Evolutionary conservation across 2,113 vertebrate genomes (phyloP).

Genomic region (Hemicordylus capensis): DNA sequence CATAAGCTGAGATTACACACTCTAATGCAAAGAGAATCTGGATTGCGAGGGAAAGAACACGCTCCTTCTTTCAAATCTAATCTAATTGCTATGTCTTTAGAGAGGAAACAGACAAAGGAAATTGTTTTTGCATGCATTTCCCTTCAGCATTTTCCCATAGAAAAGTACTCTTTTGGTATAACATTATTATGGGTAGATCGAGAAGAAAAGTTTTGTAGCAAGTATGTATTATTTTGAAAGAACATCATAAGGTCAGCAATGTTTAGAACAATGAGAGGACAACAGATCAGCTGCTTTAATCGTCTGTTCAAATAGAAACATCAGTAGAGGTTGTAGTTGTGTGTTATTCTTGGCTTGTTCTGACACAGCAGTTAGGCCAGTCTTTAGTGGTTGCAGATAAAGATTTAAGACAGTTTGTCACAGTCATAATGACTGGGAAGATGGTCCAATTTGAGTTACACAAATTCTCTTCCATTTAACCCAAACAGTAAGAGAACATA

Average conservation of each 20-base stretch:
- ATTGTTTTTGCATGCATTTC: conserved; percentile 4
- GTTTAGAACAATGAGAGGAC: not conserved
- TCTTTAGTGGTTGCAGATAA: not conserved
- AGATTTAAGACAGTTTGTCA: not conserved
- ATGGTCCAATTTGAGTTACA: not conserved
- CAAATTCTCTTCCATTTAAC: not conserved
- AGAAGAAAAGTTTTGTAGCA: not conserved
- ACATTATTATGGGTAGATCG: not conserved
- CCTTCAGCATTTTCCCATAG: not conserved
- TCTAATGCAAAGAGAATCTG: not conserved
- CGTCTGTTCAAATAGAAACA: not conserved
- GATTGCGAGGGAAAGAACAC: not conserved
- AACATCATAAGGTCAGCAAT: not conserved
- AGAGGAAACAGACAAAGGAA: not conserved
- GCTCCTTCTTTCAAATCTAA: not conserved
- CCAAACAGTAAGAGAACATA: not conserved
- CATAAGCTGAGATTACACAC: not conserved
- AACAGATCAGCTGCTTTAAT: not conserved
- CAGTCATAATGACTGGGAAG: not conserved
- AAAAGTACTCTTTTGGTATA: not conserved
- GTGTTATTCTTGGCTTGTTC: not conserved
- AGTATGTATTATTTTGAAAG: not conserved
- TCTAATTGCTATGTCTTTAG: not conserved
- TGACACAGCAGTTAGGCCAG: not conserved
- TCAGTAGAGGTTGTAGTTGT: not conserved